Base-by-base conservation (phyloP, 2,888 invertebrate genomes). In the Meliscaeva auricollis region DNA sequence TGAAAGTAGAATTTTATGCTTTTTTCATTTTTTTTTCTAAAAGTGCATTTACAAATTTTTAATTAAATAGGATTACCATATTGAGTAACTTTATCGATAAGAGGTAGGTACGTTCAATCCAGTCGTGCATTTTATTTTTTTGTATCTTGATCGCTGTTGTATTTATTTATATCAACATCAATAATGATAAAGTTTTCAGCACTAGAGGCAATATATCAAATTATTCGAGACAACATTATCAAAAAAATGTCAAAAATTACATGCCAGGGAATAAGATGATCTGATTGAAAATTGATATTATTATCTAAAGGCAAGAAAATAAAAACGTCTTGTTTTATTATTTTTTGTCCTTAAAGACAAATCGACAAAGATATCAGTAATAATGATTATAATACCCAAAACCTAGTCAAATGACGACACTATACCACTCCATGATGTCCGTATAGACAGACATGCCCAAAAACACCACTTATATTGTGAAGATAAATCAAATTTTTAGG, bases 241-340 rank as follows among this genome's bases (percentile, higher is more conserved):
- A 17, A 32, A 50, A 2, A 26, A 30, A 54, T 20, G 4, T 3
- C 30, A 38, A 64, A 38, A 44, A n/a, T 20, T 62, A 56, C 66
- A 66, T 30, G 35, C 35, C 22, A 32, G 20, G 20, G 13, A 22
- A 22, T 9, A 9, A 22, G 22, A 74, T 52, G 22, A 74, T 52
- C 20, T 64, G 83, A 78, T 78, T 78, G 68, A 78, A 83, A 78
- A 62, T 74, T 78, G 72, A 73, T 82, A 52, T 62, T 46, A 44
- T 35, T n/a, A n/a, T n/a, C n/a, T 52, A 60, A 26, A 52, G 52
- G 44, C 32, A 56, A 30, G 60, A 17, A 78, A 38, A 32, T 30
- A 46, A 46, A 64, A 46, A 64, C 9, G 26, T 32, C 64, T 17
- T 64, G 9, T 38, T 62, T 46, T 46, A n/a, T 30, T 52, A 46